Base-by-base conservation (phyloP, 2,113 vertebrate species). In the Notiomystis cincta region DNA sequence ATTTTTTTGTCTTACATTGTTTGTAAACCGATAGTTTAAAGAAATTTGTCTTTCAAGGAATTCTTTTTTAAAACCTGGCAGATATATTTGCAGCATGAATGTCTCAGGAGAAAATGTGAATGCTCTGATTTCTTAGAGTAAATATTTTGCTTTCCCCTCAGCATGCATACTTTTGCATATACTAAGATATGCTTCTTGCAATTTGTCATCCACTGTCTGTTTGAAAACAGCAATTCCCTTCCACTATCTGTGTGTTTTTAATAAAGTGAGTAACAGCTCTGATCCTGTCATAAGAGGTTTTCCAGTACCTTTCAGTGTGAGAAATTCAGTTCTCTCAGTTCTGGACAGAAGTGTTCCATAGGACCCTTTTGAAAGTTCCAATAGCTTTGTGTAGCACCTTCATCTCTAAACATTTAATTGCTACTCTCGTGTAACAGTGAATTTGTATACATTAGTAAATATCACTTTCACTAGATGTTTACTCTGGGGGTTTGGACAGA, bases 371-470 rank as follows among this genome's bases (percentile, higher is more conserved):
- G 88, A 95, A 97, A 97, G 94, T 91, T 96, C 82, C 89, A 94
- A 95, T 92, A 95, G 95, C 96, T 97, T 96, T 91, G 95, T 97
- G 92, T 94, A 89, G 89, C 89, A 95, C 94, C 85, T 97, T 95
- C 88, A 89, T 98, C 95, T 97, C 95, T 96, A 61, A 94, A 94
- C 94, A 95, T 98, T 97, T 98, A 98, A 97, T 98, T 98, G 97
- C 95, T 96, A 93, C 97, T 98, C 96, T 97, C 97, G 90, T 98
- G 97, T 97, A 98, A 97, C 93, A 89, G 96, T 96, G 94, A 97
- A 97, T 97, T 97, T 98, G 91, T 98, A 95, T 97, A 97, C 97
- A 96, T 98, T 97, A 98, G 98, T 96, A 98, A 98, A 98, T 98
- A 98, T 97, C 98, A 97, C 97, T 96, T 97, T 97, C 87, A 90